These are phyloP conservation scores for Tadarida brasiliensis DNA, from an alignment of 2,797 vertebrate species.

Conservation along the genomic window DNA sequence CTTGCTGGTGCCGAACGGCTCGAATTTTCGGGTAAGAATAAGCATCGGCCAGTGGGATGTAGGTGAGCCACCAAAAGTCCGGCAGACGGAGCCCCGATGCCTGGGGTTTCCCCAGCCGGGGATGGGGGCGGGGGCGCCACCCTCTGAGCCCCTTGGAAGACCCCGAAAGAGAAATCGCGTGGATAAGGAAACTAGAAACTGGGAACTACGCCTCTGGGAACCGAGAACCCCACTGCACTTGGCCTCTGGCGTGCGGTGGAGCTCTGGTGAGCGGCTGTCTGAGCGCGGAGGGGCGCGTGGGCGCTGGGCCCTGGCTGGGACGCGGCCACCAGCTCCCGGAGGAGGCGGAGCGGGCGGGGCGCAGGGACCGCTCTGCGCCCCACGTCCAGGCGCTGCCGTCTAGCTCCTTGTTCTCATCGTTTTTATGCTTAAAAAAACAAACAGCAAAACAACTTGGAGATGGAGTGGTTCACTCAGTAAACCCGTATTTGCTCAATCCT, in stretches of 20 bases:
- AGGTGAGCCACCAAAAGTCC: neutral
- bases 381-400: accelerated
- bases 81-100: no score
- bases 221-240: neutral
- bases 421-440: neutral
- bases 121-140: neutral
- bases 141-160: conserved; percentile 25
- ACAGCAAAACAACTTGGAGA: neutral
- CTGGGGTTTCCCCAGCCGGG: neutral
- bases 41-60: neutral
- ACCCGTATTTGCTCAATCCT: neutral
- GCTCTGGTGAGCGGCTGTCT: neutral
- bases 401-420: neutral
- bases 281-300: neutral
- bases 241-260: neutral
- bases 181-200: conserved; percentile 49
- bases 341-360: accelerated
- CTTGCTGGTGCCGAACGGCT: neutral
- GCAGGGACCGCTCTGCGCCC: accelerated
- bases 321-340: accelerated
- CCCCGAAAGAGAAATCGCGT: neutral
- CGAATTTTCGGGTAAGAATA: neutral
- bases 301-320: accelerated
- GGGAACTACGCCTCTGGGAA: neutral
- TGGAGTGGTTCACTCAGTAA: neutral